These are phyloP conservation scores for Meloe dianella DNA, from an alignment of 2,888 invertebrate species.

Conservation along the genomic window DNA sequence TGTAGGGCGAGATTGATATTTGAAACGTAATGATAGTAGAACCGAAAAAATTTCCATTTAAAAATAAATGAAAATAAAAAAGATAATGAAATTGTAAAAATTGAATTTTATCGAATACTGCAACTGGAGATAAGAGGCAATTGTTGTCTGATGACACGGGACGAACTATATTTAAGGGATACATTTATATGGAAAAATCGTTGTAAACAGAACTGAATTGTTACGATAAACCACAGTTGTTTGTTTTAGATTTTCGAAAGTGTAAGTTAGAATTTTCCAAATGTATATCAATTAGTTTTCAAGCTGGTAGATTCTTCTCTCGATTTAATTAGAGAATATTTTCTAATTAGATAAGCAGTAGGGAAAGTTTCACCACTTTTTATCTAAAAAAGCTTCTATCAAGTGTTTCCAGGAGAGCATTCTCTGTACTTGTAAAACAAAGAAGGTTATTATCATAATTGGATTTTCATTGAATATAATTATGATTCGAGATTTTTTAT, in stretches of 20 bases:
- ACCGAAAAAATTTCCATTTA: too few relatives aligned
- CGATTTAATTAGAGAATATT: neutral
- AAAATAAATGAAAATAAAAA: neutral
- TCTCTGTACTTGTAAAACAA: too few relatives aligned
- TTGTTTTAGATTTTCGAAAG: neutral
- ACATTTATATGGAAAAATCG: neutral
- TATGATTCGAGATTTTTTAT: neutral
- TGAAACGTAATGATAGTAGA: neutral
- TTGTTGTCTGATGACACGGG: too few relatives aligned
- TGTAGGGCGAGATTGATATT: neutral
- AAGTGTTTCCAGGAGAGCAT: neutral
- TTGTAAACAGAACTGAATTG: neutral
- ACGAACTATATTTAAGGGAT: too few relatives aligned
- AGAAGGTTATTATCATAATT: neutral
- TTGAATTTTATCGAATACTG: too few relatives aligned
- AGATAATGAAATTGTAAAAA: neutral
- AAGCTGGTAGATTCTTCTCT: neutral
- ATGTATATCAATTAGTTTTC: neutral
- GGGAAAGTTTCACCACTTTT: neutral
- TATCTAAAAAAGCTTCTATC: neutral
- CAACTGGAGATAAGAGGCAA: too few relatives aligned
- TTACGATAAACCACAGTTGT: neutral
- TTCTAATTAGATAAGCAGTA: slow-evolving; percentile 5
- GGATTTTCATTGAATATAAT: neutral
- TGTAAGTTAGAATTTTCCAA: neutral